phyloP scores from a whole-genome alignment of 2,113 vertebrate genomes.

The Blennius ocellaris region DNA sequence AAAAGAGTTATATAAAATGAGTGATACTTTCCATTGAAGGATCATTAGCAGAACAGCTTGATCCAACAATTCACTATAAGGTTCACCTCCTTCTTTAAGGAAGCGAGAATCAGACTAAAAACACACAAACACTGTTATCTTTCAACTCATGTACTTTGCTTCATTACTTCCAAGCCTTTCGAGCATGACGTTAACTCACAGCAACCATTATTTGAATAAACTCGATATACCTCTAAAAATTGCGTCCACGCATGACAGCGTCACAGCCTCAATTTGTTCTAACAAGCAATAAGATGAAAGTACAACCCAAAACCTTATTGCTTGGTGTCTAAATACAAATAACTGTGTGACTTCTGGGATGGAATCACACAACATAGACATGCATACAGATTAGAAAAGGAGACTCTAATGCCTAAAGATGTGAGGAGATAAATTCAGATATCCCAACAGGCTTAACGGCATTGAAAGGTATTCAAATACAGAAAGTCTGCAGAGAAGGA shows the following conservation, averaged over 20 bases:
- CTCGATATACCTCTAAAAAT: slow-evolving; percentile 58
- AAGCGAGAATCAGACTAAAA: slow-evolving; percentile 5
- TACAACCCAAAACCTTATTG: slow-evolving; percentile 24
- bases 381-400: background rate
- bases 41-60: slow-evolving; percentile 1
- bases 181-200: slow-evolving; percentile 45
- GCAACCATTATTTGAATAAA: slow-evolving; percentile 68
- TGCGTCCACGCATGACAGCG: slow-evolving; percentile 47
- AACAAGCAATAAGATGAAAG: slow-evolving; percentile 58
- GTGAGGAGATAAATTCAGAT: slow-evolving; percentile 29
- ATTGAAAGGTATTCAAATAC: slow-evolving; percentile 5
- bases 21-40: background rate
- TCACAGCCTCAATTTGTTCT: slow-evolving; percentile 66
- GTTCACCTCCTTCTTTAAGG: background rate
- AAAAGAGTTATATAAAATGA: background rate
- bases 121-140: slow-evolving; percentile 11
- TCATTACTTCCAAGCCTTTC: slow-evolving; percentile 54
- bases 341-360: background rate
- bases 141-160: slow-evolving; percentile 3
- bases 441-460: slow-evolving; percentile 20
- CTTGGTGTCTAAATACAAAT: slow-evolving; percentile 26
- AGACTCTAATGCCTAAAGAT: slow-evolving; percentile 22
- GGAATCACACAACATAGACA: background rate
- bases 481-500: slow-evolving; percentile 23
- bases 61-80: background rate